Conservation (phyloP, 2,888 invertebrate genomes). For the Trachelus tabidus region DNA sequence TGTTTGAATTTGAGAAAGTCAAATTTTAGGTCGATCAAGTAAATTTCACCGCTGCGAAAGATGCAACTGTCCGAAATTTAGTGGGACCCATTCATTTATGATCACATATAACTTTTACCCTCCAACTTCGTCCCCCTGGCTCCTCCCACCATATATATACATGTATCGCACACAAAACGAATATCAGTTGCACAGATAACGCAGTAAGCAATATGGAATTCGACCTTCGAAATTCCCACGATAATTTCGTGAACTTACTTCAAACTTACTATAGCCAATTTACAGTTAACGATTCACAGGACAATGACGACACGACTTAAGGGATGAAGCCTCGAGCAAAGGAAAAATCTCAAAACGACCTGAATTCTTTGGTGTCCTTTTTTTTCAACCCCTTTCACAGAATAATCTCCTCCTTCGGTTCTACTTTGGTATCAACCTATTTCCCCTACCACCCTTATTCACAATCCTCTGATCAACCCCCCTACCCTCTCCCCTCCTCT, state of each 20-base stretch:
- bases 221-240: constrained; percentile 22
- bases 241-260: constrained; percentile 45
- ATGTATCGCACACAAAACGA: background rate
- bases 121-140: background rate
- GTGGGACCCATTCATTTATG: background rate
- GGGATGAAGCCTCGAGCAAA: background rate
- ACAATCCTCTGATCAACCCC: background rate
- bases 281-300: constrained; percentile 49
- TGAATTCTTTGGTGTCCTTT: background rate
- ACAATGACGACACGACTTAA: constrained; percentile 40
- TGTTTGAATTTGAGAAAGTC: constrained; percentile 25
- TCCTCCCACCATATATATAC: background rate
- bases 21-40: constrained; percentile 60
- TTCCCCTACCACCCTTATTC: background rate
- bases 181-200: constrained; percentile 11
- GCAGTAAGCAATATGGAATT: background rate
- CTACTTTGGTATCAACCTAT: background rate
- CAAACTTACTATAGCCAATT: constrained; percentile 47
- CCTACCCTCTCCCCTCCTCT: background rate
- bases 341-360: background rate
- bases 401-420: background rate
- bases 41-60: constrained; percentile 45
- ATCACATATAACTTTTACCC: background rate
- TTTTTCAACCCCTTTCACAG: background rate
- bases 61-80: constrained; percentile 59